A percentile compares a stretch with the other conserved stretches of the same genome.
Evolutionary conservation across 2,113 vertebrate genomes (phyloP).

Genomic region (Lepisosteus oculatus): DNA sequence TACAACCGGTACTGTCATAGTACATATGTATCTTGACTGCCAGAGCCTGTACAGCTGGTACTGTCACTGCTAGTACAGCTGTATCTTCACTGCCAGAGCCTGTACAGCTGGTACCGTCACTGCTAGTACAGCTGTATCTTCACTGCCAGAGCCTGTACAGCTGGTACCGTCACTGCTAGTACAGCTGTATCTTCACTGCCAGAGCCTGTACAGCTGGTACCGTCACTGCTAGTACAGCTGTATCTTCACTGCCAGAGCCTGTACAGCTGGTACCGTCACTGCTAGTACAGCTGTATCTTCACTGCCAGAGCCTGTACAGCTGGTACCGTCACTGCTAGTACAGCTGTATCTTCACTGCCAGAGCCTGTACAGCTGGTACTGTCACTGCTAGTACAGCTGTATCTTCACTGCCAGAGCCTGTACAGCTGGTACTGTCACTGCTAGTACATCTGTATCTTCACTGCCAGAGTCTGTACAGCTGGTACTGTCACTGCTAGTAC

Average conservation of each 20-base stretch:
- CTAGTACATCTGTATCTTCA: not conserved
- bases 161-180: conserved; percentile 56
- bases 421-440: conserved; percentile 78
- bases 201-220: conserved; percentile 88
- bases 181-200: conserved; percentile 48
- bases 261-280: conserved; percentile 16
- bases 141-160: conserved; percentile 85
- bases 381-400: not conserved
- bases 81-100: conserved; percentile 66
- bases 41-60: conserved; percentile 51
- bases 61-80: not conserved
- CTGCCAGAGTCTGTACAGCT: conserved; percentile 88
- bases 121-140: not conserved
- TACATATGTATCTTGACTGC: not conserved
- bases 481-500: conserved; percentile 46
- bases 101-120: conserved; percentile 81
- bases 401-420: conserved; percentile 71
- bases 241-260: conserved; percentile 1
- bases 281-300: not conserved
- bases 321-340: conserved; percentile 53
- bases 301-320: conserved; percentile 79
- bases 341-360: not conserved
- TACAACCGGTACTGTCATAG: conserved; percentile 76
- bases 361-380: conserved; percentile 69
- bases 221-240: not conserved